Conservation (phyloP, 2,113 vertebrate species). For the Mirounga angustirostris region DNA sequence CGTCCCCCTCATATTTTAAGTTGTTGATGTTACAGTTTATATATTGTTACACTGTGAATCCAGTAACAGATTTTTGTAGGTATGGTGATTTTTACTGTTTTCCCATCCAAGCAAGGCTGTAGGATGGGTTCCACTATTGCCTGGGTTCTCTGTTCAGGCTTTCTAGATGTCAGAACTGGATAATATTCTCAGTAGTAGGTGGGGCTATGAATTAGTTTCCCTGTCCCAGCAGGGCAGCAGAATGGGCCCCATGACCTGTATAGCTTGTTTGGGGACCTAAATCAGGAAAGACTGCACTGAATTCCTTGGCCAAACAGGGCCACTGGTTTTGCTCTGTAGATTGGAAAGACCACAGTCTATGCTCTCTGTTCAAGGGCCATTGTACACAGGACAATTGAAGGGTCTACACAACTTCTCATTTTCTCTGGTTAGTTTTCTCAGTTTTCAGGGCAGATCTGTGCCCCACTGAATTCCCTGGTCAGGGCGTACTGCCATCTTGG, state of each 20-base stretch:
- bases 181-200: not conserved
- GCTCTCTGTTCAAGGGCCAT: not conserved
- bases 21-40: not conserved
- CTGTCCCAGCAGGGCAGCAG: not conserved
- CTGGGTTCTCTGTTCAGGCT: not conserved
- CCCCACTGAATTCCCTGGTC: not conserved
- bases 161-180: not conserved
- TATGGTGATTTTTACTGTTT: not conserved
- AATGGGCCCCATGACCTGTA: not conserved
- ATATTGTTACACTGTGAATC: not conserved
- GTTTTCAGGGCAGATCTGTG: not conserved
- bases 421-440: not conserved
- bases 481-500: not conserved
- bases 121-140: not conserved
- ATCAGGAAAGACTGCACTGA: not conserved
- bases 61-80: not conserved
- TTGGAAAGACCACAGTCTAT: not conserved
- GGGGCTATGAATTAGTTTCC: not conserved
- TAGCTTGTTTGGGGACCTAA: not conserved
- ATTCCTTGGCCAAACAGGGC: not conserved
- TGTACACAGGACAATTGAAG: not conserved
- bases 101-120: not conserved
- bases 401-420: not conserved
- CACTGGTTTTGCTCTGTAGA: not conserved
- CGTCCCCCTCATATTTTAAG: not conserved